A percentile compares a stretch with the other conserved stretches of the same genome.
Conservation (phyloP, 2,113 vertebrate genomes). For the Maccullochella peelii region DNA sequence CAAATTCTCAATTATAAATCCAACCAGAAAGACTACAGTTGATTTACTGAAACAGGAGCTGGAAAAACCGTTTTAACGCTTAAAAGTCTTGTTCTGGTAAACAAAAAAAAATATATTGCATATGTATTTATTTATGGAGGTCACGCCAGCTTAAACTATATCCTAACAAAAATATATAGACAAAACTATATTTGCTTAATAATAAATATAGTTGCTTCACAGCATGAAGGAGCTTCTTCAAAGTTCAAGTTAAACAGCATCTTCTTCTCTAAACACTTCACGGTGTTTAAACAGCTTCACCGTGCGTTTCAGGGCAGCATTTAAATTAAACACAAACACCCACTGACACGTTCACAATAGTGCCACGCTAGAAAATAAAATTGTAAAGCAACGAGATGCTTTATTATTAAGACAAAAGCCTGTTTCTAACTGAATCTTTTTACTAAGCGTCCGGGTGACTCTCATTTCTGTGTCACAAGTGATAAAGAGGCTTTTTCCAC, state of each 20-base stretch:
- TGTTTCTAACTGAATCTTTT: neutral
- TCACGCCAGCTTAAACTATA: neutral
- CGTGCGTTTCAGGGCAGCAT: neutral
- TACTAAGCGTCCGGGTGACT: neutral
- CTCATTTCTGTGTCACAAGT: constrained; percentile 4
- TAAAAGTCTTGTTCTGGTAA: neutral
- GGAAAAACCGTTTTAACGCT: too few relatives aligned
- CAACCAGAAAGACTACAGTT: neutral
- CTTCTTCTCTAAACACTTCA: constrained; percentile 24
- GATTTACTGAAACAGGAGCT: neutral
- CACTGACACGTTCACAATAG: neutral
- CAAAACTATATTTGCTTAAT: neutral
- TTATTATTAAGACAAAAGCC: constrained; percentile 13
- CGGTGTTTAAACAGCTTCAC: constrained; percentile 12
- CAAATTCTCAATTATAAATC: constrained; percentile 8
- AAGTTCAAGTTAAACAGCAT: neutral
- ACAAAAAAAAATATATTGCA: neutral
- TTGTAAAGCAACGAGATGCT: neutral
- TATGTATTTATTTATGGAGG: neutral
- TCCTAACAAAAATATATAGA: neutral
- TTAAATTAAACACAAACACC: constrained; percentile 34
- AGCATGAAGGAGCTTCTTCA: constrained; percentile 6
- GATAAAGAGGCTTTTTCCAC: constrained; percentile 43
- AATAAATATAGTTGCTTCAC: too few relatives aligned
- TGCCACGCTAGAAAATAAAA: neutral